Evolutionary conservation across 1,140 invertebrate genomes (phyloP).

Genomic region (Drosophila subpulchrella): DNA sequence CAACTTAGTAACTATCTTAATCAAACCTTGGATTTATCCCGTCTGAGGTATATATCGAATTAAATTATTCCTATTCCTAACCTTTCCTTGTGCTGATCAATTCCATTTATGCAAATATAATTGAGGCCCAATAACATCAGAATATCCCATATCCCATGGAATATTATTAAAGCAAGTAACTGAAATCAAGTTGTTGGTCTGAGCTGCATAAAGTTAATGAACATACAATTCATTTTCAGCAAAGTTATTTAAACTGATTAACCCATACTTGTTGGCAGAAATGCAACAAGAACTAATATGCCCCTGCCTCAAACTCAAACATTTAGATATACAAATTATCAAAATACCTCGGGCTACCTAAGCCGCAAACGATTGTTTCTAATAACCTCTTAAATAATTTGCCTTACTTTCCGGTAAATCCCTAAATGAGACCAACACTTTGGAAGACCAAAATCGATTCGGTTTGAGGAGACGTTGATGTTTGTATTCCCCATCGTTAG

Average conservation of each 20-base stretch:
- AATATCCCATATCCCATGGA: background rate
- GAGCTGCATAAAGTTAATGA: background rate
- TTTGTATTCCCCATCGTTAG: conserved; percentile 3
- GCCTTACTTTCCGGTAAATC: background rate
- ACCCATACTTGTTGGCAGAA: background rate
- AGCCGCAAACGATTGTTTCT: background rate
- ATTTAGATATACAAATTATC: background rate
- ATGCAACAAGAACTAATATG: too few relatives aligned
- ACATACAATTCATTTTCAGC: too few relatives aligned
- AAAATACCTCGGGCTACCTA: background rate
- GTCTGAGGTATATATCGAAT: too few relatives aligned
- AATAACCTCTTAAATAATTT: conserved; percentile 4
- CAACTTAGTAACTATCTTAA: too few relatives aligned
- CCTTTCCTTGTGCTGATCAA: too few relatives aligned
- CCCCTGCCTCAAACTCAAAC: background rate
- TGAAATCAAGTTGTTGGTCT: background rate
- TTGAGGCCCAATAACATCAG: background rate
- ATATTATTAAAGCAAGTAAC: background rate
- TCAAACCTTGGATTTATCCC: too few relatives aligned
- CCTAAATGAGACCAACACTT: conserved; percentile 2
- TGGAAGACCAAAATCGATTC: background rate
- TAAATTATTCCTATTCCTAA: too few relatives aligned
- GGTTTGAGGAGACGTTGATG: background rate
- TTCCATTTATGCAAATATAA: background rate
- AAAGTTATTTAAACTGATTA: background rate